Evolutionary conservation across 2,113 vertebrate genomes (phyloP).

Genomic region (Elephantulus edwardii): DNA sequence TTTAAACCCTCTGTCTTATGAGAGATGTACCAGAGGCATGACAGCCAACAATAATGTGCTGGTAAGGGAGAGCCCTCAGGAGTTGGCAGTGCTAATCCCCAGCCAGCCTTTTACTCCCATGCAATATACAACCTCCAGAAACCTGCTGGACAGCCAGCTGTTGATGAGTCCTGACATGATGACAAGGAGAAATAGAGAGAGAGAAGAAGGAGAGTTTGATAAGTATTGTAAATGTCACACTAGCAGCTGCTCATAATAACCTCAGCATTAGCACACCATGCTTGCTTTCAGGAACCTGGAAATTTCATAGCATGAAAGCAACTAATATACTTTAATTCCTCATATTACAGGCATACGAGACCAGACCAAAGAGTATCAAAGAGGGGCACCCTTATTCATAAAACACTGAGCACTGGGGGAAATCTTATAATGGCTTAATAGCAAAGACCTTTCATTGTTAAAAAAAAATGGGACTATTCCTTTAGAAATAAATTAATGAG

Average conservation of each 20-base stretch:
- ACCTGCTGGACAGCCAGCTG: too few relatives aligned
- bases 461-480: neutral
- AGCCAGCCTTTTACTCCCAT: too few relatives aligned
- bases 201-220: neutral
- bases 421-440: constrained; percentile 9
- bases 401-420: neutral
- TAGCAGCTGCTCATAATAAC: neutral
- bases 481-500: constrained; percentile 19
- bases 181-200: too few relatives aligned
- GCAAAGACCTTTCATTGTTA: constrained; percentile 19
- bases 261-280: neutral
- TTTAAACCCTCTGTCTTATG: neutral
- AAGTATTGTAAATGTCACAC: neutral
- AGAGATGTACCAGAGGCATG: neutral
- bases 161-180: too few relatives aligned
- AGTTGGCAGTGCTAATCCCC: too few relatives aligned
- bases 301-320: neutral
- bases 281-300: neutral
- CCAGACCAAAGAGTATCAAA: neutral
- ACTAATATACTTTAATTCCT: neutral
- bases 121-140: too few relatives aligned
- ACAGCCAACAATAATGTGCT: neutral
- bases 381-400: neutral
- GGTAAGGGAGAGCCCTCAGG: too few relatives aligned
- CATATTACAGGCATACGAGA: neutral